Evolutionary conservation across 2,888 invertebrate species (phyloP).

Genomic region (Steinernema scapterisci): DNA sequence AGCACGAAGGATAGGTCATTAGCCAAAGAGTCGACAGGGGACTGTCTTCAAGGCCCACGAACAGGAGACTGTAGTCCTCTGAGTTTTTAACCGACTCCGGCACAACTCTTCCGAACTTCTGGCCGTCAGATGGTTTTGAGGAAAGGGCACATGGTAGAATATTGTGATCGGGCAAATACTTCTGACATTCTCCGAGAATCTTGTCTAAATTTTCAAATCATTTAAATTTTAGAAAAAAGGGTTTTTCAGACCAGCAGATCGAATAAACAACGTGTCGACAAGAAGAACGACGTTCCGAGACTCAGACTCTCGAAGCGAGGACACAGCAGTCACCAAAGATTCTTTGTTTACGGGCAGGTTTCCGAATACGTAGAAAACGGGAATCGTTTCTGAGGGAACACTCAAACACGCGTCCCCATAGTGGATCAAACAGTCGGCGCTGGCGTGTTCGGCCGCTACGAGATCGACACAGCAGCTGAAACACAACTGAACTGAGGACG

Average conservation of each 20-base stretch:
- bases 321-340: slow-evolving; percentile 7
- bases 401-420: slow-evolving; percentile 88
- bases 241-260: neutral
- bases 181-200: neutral
- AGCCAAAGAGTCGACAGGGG: slow-evolving; percentile 61
- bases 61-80: slow-evolving; percentile 45
- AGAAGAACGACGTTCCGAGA: slow-evolving; percentile 34
- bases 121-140: neutral
- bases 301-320: slow-evolving; percentile 22
- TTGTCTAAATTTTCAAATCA: neutral
- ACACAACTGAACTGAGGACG: slow-evolving; percentile 52
- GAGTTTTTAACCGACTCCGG: neutral
- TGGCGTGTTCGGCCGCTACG: slow-evolving; percentile 85
- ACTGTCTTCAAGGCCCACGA: slow-evolving; percentile 54
- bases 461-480: slow-evolving; percentile 86
- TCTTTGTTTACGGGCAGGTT: slow-evolving; percentile 36
- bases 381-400: slow-evolving; percentile 75
- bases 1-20: slow-evolving; percentile 54
- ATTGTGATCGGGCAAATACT: neutral
- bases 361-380: slow-evolving; percentile 72
- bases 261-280: slow-evolving; percentile 41
- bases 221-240: neutral
- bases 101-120: slow-evolving; percentile 35
- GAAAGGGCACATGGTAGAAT: neutral
- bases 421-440: slow-evolving; percentile 84